Evolutionary conservation across 2,797 vertebrate species (phyloP).

Genomic region (Lepus townsendii): DNA sequence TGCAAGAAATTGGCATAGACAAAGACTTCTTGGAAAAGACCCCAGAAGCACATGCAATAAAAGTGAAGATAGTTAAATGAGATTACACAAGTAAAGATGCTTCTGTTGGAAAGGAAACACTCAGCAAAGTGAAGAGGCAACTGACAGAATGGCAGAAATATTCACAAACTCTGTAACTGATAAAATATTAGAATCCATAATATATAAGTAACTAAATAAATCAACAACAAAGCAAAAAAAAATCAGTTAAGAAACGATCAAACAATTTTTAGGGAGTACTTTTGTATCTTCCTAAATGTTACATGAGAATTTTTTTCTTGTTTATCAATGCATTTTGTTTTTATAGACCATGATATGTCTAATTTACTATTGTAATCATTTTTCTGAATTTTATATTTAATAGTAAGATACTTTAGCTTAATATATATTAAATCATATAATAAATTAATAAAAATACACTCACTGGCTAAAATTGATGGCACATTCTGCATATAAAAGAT

Average conservation of each 20-base stretch:
- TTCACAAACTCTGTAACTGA: too few relatives aligned
- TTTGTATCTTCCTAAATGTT: background rate
- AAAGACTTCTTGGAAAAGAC: too few relatives aligned
- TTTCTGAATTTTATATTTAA: background rate
- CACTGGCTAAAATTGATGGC: background rate
- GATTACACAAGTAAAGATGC: too few relatives aligned
- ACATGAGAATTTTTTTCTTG: background rate
- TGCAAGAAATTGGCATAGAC: too few relatives aligned
- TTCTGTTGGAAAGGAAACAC: too few relatives aligned
- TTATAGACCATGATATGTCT: background rate
- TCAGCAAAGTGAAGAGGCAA: too few relatives aligned
- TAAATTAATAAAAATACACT: background rate
- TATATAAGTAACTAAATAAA: too few relatives aligned
- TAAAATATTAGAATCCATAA: too few relatives aligned
- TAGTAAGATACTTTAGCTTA: background rate
- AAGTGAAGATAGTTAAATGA: too few relatives aligned
- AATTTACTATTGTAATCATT: background rate
- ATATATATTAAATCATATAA: constrained; percentile 4
- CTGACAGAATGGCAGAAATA: too few relatives aligned
- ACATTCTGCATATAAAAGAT: background rate
- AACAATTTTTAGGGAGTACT: background rate
- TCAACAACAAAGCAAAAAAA: too few relatives aligned
- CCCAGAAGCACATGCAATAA: too few relatives aligned
- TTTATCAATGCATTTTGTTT: background rate
- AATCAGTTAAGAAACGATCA: background rate